These are phyloP conservation scores for Pseudopipra pipra DNA, from an alignment of 2,113 vertebrate species.

Conservation along the genomic window DNA sequence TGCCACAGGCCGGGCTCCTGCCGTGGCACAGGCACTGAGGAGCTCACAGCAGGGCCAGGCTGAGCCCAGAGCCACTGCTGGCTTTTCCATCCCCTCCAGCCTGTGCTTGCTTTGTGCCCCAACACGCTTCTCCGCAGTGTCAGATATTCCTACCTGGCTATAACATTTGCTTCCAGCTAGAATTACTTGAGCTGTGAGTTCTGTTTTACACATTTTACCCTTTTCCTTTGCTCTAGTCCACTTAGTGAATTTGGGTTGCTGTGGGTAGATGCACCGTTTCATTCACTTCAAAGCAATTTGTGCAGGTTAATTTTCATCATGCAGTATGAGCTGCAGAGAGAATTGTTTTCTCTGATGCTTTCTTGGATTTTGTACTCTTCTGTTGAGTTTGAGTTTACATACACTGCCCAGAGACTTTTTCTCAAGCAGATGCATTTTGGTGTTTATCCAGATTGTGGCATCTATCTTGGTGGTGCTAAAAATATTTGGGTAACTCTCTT, in stretches of 20 bases:
- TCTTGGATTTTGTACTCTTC: neutral
- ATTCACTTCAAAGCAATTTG: neutral
- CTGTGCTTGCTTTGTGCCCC: neutral
- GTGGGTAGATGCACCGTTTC: neutral
- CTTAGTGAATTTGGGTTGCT: neutral
- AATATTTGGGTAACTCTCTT: neutral
- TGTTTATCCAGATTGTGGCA: neutral
- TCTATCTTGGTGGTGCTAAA: neutral
- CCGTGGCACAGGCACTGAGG: fast-evolving
- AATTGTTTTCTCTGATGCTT: neutral
- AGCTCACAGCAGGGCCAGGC: neutral
- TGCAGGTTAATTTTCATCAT: neutral
- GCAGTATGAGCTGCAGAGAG: neutral
- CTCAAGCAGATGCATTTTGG: neutral
- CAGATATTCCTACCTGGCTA: neutral
- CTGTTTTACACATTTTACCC: neutral
- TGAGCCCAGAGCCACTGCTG: neutral
- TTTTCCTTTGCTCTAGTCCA: neutral
- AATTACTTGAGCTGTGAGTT: neutral
- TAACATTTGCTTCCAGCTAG: neutral
- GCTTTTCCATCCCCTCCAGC: fast-evolving
- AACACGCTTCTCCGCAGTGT: neutral
- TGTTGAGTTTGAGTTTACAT: neutral
- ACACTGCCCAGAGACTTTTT: neutral
- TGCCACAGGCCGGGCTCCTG: neutral